Base-by-base conservation (phyloP, 2,113 vertebrate species). In the Pseudopodoces humilis region DNA sequence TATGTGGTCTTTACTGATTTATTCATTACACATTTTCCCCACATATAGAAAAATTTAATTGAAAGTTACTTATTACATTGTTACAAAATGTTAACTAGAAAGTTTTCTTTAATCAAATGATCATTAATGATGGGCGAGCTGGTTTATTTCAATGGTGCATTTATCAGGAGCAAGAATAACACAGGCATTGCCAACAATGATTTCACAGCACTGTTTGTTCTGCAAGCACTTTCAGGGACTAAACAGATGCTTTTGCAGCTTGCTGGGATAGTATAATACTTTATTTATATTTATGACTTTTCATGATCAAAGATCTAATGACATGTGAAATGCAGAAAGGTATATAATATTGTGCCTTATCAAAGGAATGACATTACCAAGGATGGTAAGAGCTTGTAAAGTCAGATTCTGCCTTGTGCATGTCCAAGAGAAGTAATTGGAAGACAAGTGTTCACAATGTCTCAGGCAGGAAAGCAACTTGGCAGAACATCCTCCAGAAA, bases 21-120 rank as follows among this genome's bases (percentile, higher is more conserved):
- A 98, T 97, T 98, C 96, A 94, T 97, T 97, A 97, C 74, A 84
- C 90, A 97, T 98, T 98, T 98, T 97, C 92, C 95, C 93, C 95
- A 96, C 93, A 94, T 97, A 97, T 96, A 95, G 97, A 97, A 97
- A 97, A 97, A 95, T 95, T 97, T 98, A 98, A 98, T 98, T 98
- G 98, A 92, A 98, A 98, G 97, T 98, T 97, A 97, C 97, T 97
- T 97, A 97, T 96, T 96, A 97, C 93, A 98, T 97, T 97, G 96
- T 98, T 98, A 96, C 84, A 86, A 91, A 96, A 88, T 97, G 93
- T 97, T 97, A 97, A 96, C 95, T 83, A 92, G 62, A 92, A 97
- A 97, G 94, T 98, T 98, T 98, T 97, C 83, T 78, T 97, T 97
- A 97, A 97, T 98, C 97, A 94, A 87, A 97, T 81, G 85, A 94